Conservation (phyloP, 2,888 invertebrate genomes). For the Amiota mariae region DNA sequence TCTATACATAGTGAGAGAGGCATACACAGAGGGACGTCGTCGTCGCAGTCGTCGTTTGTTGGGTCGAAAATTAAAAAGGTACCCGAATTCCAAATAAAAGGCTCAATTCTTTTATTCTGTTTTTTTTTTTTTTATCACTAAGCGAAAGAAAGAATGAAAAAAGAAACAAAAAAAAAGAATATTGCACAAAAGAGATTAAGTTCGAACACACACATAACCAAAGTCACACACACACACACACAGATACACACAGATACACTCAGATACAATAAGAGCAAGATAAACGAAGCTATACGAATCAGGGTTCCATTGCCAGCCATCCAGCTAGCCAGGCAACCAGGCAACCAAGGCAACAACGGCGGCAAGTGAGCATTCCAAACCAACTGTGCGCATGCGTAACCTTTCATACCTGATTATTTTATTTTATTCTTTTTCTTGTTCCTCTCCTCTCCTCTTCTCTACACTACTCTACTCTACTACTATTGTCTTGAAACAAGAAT, state of each 20-base stretch:
- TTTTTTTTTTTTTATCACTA: slow-evolving; percentile 63
- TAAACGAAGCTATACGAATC: too few relatives aligned
- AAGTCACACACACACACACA: slow-evolving; percentile 32
- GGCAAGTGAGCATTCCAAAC: slow-evolving; percentile 60
- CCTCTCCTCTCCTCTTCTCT: slow-evolving; percentile 26
- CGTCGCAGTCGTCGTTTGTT: background rate
- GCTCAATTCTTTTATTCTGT: slow-evolving; percentile 56
- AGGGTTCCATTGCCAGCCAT: background rate
- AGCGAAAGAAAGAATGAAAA: slow-evolving; percentile 47
- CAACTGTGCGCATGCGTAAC: slow-evolving; percentile 63
- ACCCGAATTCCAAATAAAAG: slow-evolving; percentile 66
- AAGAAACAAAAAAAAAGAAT: slow-evolving; percentile 45
- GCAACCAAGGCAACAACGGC: slow-evolving; percentile 33
- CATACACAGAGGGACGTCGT: slow-evolving; percentile 40
- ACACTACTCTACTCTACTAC: slow-evolving; percentile 20
- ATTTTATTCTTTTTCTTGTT: slow-evolving; percentile 35
- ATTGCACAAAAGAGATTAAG: slow-evolving; percentile 68
- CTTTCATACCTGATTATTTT: slow-evolving; percentile 64
- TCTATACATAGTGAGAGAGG: background rate
- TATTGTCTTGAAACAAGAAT: slow-evolving; percentile 1
- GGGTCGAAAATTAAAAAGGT: slow-evolving; percentile 59
- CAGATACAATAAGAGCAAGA: background rate
- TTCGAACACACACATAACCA: slow-evolving; percentile 47
- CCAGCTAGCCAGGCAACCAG: slow-evolving; percentile 29
- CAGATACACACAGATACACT: slow-evolving; percentile 17